These are phyloP conservation scores for Zeuzera pyrina DNA, from an alignment of 2,888 invertebrate genomes.

Conservation along the genomic window DNA sequence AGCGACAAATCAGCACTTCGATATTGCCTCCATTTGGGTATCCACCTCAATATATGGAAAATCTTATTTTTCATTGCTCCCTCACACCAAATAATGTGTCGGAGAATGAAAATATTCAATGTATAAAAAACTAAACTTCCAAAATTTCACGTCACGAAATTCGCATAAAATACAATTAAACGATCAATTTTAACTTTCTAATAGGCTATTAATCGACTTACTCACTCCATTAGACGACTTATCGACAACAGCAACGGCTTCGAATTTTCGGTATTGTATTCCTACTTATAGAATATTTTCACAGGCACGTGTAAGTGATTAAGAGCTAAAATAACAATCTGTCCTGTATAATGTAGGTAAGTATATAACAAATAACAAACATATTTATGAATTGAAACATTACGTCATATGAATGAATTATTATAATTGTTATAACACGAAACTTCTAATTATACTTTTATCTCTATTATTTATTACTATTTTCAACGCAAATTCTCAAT, in stretches of 20 bases:
- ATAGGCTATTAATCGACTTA: conserved; percentile 38
- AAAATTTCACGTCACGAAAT: conserved; percentile 22
- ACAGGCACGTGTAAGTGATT: too few relatives aligned
- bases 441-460: too few relatives aligned
- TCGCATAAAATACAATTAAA: conserved; percentile 32
- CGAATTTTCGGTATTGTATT: too few relatives aligned
- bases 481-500: too few relatives aligned
- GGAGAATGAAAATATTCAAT: conserved; percentile 22
- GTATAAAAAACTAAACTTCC: conserved; percentile 31
- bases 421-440: too few relatives aligned
- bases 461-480: too few relatives aligned
- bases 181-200: conserved; percentile 37
- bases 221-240: conserved; percentile 20
- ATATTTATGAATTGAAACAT: too few relatives aligned
- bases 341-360: too few relatives aligned
- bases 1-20: conserved; percentile 70
- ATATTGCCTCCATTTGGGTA: conserved; percentile 69
- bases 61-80: conserved; percentile 55
- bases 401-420: too few relatives aligned
- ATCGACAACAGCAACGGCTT: conserved; percentile 23
- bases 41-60: conserved; percentile 57
- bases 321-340: too few relatives aligned
- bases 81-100: background rate
- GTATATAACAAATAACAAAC: too few relatives aligned
- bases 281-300: too few relatives aligned